phyloP scores from a whole-genome alignment of 2,888 invertebrate genomes.

The Eueremaeus valkanovi region DNA sequence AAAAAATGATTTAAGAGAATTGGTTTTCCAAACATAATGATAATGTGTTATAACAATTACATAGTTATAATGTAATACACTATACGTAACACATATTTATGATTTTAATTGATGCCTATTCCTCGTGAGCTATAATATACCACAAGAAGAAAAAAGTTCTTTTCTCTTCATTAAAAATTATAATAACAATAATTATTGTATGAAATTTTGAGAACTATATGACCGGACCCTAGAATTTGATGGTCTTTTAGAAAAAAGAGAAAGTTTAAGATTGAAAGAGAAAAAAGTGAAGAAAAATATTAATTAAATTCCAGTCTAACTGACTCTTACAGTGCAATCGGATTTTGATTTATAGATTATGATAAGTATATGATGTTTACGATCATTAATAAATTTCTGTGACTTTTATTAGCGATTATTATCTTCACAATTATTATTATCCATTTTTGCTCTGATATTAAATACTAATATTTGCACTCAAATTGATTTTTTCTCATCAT shows the following conservation, averaged over 20 bases:
- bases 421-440: neutral
- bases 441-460: neutral
- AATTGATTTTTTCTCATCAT: neutral
- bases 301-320: neutral
- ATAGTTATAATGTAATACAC: neutral
- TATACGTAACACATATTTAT: neutral
- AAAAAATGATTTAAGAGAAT: neutral
- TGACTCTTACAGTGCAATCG: neutral
- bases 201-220: neutral
- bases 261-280: too few relatives aligned
- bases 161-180: neutral
- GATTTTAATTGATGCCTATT: constrained; percentile 1
- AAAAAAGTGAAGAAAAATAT: neutral
- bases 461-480: neutral
- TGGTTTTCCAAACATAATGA: neutral
- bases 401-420: constrained; percentile 21
- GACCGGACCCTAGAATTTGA: neutral
- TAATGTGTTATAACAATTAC: neutral
- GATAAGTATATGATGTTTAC: neutral
- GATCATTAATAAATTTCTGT: constrained; percentile 16
- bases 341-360: neutral
- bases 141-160: neutral
- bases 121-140: neutral
- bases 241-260: neutral
- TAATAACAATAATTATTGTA: neutral